A percentile compares a stretch with the other conserved stretches of the same genome.
These are phyloP conservation scores for Lanius collurio DNA, from an alignment of 2,113 vertebrate genomes.

Conservation along the genomic window DNA sequence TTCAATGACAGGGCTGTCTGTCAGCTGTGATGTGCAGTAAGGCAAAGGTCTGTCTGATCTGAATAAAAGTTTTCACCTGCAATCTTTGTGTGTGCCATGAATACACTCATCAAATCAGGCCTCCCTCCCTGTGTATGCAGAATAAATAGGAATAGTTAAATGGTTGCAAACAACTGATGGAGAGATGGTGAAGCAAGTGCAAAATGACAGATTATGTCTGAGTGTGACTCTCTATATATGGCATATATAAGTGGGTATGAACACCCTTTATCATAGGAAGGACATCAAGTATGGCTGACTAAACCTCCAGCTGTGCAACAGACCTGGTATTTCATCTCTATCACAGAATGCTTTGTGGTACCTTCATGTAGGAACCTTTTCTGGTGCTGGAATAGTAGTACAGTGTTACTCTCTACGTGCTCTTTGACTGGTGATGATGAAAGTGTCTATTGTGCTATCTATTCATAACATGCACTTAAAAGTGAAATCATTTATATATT, in stretches of 20 bases:
- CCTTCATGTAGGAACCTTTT: not conserved
- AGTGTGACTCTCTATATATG: not conserved
- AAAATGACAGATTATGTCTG: not conserved
- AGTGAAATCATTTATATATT: constrained; percentile 10
- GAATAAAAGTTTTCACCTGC: not conserved
- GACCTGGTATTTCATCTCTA: not conserved
- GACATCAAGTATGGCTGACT: not conserved
- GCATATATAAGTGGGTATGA: not conserved
- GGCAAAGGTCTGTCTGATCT: not conserved
- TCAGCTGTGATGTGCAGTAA: not conserved
- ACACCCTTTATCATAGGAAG: not conserved
- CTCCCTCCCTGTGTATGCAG: not conserved
- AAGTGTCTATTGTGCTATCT: not conserved
- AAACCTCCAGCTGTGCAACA: not conserved
- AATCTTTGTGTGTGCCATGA: not conserved
- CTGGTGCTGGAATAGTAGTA: not conserved
- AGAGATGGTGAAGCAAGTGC: not conserved
- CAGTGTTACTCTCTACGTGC: not conserved
- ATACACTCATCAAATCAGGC: not conserved
- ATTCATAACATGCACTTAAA: constrained; percentile 12
- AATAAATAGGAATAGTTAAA: not conserved
- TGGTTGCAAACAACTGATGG: not conserved
- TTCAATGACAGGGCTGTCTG: not conserved
- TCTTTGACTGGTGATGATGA: constrained; percentile 34
- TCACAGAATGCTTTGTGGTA: not conserved